Percentiles rank a stretch among this genome's conserved stretches.
Evolutionary conservation across 2,888 invertebrate genomes (phyloP).

Genomic region (Amphipyra berbera): DNA sequence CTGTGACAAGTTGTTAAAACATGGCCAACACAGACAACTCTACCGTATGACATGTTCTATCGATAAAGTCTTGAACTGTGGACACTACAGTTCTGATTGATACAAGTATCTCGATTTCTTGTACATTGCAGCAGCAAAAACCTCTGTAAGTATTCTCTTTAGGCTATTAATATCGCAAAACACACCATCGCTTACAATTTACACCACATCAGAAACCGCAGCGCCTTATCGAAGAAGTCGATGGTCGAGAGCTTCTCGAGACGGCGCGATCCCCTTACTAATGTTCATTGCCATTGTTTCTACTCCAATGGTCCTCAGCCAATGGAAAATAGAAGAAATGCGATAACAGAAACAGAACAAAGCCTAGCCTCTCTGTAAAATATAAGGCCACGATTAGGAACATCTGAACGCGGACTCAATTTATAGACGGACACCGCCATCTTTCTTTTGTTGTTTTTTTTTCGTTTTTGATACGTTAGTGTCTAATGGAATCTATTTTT

Average conservation of each 20-base stretch:
- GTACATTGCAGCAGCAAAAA: no score
- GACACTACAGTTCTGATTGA: no score
- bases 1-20: no score
- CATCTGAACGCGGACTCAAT: constrained; percentile 42
- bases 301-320: constrained; percentile 60
- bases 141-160: no score
- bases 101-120: no score
- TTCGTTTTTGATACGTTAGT: constrained; percentile 26
- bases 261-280: constrained; percentile 69
- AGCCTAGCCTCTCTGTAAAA: constrained; percentile 46
- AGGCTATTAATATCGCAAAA: neutral
- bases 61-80: no score
- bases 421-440: constrained; percentile 29
- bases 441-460: constrained; percentile 9
- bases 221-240: constrained; percentile 56
- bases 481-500: constrained; percentile 31
- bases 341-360: constrained; percentile 57
- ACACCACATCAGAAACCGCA: constrained; percentile 48
- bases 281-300: constrained; percentile 74
- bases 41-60: no score
- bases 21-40: no score
- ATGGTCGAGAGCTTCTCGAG: constrained; percentile 66
- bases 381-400: constrained; percentile 49
- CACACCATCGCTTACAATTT: constrained; percentile 38
- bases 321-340: constrained; percentile 61